Percentiles rank a stretch among this genome's conserved stretches.
These are phyloP conservation scores for Heterodera schachtii DNA, from an alignment of 1,140 invertebrate genomes.

Conservation along the genomic window DNA sequence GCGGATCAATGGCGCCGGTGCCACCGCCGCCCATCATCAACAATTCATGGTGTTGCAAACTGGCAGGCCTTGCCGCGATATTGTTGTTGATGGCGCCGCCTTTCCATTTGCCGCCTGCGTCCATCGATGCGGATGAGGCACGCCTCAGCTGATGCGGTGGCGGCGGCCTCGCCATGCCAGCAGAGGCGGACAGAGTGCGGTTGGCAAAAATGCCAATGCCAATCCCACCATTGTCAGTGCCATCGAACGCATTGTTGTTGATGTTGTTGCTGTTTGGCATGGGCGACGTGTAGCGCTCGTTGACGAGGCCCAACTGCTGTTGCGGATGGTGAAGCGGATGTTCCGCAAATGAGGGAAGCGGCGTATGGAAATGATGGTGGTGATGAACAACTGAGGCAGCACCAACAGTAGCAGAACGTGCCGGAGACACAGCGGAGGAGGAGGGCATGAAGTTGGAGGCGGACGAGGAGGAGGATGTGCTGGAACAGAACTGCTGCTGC, in stretches of 20 bases:
- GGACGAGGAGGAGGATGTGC: neutral
- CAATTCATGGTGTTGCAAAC: constrained; percentile 22
- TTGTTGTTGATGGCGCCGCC: neutral
- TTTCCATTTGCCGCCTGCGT: constrained; percentile 10
- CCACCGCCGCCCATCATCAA: constrained; percentile 1
- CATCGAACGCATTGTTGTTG: too few species aligned
- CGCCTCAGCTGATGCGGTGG: constrained; percentile 15
- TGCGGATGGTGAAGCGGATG: neutral
- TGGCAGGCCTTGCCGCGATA: constrained; percentile 2
- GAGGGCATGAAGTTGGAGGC: too few species aligned
- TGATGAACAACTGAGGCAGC: neutral
- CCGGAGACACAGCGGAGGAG: neutral
- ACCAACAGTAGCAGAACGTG: neutral
- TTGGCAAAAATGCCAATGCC: neutral
- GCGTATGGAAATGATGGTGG: neutral
- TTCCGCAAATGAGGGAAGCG: neutral
- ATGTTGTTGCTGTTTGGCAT: too few species aligned
- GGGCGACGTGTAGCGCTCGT: neutral
- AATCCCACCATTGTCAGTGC: too few species aligned
- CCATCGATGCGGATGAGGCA: constrained; percentile 17
- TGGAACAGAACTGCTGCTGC: neutral
- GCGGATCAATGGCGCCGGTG: neutral
- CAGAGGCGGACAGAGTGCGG: neutral
- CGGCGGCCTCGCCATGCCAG: neutral
- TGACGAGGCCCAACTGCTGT: neutral